Evolutionary conservation across 2,797 vertebrate species (phyloP), one percentile per base, ranked within the genome.

Genomic region (Pteropus rufus): DNA sequence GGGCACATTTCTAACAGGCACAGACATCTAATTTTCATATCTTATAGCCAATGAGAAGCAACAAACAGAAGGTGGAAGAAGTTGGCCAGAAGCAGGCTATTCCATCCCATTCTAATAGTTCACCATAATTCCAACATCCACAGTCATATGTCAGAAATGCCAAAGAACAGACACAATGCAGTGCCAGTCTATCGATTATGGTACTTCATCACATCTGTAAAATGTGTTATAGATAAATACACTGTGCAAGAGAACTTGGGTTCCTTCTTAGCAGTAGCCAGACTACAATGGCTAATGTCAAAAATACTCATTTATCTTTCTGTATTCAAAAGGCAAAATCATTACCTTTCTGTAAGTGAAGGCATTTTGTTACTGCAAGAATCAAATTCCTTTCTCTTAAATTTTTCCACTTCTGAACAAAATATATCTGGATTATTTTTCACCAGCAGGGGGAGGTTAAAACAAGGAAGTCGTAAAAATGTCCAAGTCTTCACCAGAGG

Each of bases 401-500:
- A 69, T 79, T 91, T 76, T 62, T 91, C 46, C 84, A 58, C 41
- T 93, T 75, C 72, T 72, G 41, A 95, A 90, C 29, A 91, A 36
- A 91, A 46, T 49, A 29, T 23, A 36, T 65, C 29, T 67, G 46
- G 31, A 72, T 89, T 75, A 60, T 88, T 93, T 91, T 96, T 90
- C 75, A 96, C 75, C 95, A 96, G 39, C 84, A 95, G 70, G 46
- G 83, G 79, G 92, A 95, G 49, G 54, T 83, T 96, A 77, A 94
- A 83, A 81, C 60, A 91, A 95, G 60, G 19, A 86, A 92, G 49
- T 72, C 54, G 3, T 56, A 64, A 83, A 89, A 86, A 73, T 29
- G 52, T 80, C 34, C 60, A 87, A 54, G 70, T 95, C 90, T 95
- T 90, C 69, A 56, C 46, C 65, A 56, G 11, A 93, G 73, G 82